Evolutionary conservation across 1,140 invertebrate species (phyloP), one percentile per base, ranked within the genome.

Genomic region (Arctopsyche grandis): DNA sequence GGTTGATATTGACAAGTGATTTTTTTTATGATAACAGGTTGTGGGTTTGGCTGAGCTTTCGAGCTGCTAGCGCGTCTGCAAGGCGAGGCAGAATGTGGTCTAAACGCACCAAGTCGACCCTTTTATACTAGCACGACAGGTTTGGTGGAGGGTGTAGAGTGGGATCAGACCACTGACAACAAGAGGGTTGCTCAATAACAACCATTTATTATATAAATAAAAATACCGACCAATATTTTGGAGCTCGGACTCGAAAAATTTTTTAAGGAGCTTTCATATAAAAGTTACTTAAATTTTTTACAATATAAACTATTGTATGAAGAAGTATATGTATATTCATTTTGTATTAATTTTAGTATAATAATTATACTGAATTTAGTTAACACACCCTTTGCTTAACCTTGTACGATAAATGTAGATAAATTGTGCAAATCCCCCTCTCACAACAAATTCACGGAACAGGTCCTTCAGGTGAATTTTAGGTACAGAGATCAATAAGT

Each of bases 81-180:
- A 43, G 44, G 44, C 70, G 71, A 75, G 78, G 81, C 81, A 78
- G 81, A 82, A 80, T 82, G 81, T 78, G 75, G 12, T 24, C 24
- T 12, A n/a, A n/a, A 21, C 56, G 70, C 12, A 12, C 26, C 63
- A 24, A 19, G 66, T 0, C 26, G 43, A 24, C 77, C 75, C 78
- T 66, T 82, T 78, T 77, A 77, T 77, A 80, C 73, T 14, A 16
- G 69, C 52, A 14, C 58, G 69, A 19, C 69, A 58, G 24, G 44
- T 71, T 69, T 19, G 29, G 24, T 19, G n/a, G 69, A 52, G 69
- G 69, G 69, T 52, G 69, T 19, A 66, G 60, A 66, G 60, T 70
- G 22, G 24, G 69, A 9, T 24, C 74, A 22, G 22, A 48, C 66
- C 16, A 69, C 12, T 19, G 58, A 60, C 21, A 26, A 76, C 29